Base-by-base conservation (phyloP, 2,888 invertebrate genomes). In the Conchocele bisecta region DNA sequence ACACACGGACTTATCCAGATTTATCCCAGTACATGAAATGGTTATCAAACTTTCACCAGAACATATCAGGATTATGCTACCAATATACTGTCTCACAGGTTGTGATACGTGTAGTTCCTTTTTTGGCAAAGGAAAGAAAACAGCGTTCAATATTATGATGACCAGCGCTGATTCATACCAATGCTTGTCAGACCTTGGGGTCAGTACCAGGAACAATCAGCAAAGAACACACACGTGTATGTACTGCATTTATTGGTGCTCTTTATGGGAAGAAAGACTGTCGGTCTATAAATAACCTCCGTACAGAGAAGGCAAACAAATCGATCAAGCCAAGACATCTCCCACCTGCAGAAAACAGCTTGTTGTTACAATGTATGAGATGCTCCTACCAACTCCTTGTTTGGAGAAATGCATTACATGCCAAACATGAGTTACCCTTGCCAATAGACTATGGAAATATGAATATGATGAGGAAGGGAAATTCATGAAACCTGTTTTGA, bases 51-150 rank as follows among this genome's bases (percentile, higher is more conserved):
- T 66, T 15, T 28, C 66, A 1, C 22, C 20, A 26, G 42, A 51
- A 11, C 51, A 66, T 28, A 2, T 11, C 0, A 53, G 53, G 1
- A 44, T 44, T 7, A 6, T 59, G 17, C 53, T 66, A 3, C 2
- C 51, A 9, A 15, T 65, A 2, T 65, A 58, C 20, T 50, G 59
- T 20, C 13, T 66, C 3, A 53, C 66, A 2, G 66, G 66, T 1
- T 66, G 59, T 42, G 66, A 66, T 24, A 66, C 66, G 17, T 20
- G 20, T 7, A 66, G 66, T 24, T 26, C 35, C 1, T 53, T 59
- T 11, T 59, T 15, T 35, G 59, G 66, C 0, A 41, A 53, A 31
- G 66, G 66, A 1, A 66, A 66, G 15, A 58, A 51, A 15, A 58
- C 15, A 22, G 58, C n/a, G 22, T 66, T 50, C 31, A 41, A 51